These are phyloP conservation scores for Ectropis grisescens DNA, from an alignment of 1,140 invertebrate species.

Conservation along the genomic window DNA sequence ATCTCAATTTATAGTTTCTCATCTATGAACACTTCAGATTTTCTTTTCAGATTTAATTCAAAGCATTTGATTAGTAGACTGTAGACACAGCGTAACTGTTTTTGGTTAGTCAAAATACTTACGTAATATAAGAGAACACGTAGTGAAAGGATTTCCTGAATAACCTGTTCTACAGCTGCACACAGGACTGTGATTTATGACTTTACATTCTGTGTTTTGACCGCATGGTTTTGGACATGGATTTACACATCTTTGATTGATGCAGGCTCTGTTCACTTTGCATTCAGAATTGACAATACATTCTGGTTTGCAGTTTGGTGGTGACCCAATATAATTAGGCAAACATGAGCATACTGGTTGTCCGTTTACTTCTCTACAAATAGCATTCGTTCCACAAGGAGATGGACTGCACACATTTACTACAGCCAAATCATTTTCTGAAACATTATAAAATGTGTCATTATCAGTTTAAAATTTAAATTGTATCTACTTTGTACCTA, in stretches of 20 bases:
- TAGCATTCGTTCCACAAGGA: conserved; percentile 49
- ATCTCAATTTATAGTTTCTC: too few species aligned
- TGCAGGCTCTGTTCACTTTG: conserved; percentile 72
- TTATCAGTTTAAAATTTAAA: conserved; percentile 1
- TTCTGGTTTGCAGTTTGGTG: conserved; percentile 74
- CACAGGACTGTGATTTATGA: conserved; percentile 72
- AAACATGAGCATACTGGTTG: conserved; percentile 75
- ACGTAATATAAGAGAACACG: conserved; percentile 72
- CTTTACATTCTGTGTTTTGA: conserved; percentile 68
- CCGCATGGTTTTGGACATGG: conserved; percentile 73
- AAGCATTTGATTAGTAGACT: too few species aligned
- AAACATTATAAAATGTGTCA: conserved; percentile 13
- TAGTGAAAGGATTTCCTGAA: conserved; percentile 73
- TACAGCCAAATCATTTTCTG: conserved; percentile 30
- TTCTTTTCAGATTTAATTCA: too few species aligned
- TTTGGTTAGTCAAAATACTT: too few species aligned
- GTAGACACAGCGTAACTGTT: too few species aligned
- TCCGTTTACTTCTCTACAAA: conserved; percentile 48
- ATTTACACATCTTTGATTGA: conserved; percentile 75
- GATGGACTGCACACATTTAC: conserved; percentile 71
- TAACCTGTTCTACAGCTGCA: conserved; percentile 71
- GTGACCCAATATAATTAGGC: conserved; percentile 70
- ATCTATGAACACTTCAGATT: too few species aligned
- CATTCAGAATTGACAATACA: conserved; percentile 77
- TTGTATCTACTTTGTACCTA: background rate